phyloP scores from a whole-genome alignment of 2,113 vertebrate species.

The Turnix velox region DNA sequence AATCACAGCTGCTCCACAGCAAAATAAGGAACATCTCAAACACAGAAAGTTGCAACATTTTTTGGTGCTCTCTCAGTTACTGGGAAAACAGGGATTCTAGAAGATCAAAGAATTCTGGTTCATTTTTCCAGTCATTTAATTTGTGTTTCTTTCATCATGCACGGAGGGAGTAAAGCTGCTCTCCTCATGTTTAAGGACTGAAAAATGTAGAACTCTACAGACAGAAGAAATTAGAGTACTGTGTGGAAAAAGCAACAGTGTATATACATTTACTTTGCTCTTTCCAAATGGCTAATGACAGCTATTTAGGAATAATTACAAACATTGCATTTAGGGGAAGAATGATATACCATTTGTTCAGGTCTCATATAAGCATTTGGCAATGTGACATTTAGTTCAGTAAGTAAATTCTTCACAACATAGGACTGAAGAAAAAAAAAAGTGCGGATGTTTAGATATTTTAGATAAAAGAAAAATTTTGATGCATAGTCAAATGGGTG shows the following conservation, averaged over 20 bases:
- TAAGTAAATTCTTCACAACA: not conserved
- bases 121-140: not conserved
- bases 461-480: not conserved
- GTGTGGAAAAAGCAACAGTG: not conserved
- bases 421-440: not conserved
- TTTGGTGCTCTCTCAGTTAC: not conserved
- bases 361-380: not conserved
- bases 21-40: not conserved
- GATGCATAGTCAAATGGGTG: not conserved
- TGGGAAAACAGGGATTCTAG: not conserved
- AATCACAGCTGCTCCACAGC: not conserved
- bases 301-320: not conserved
- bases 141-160: not conserved
- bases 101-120: not conserved
- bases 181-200: not conserved
- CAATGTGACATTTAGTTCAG: not conserved
- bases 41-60: not conserved
- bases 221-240: not conserved
- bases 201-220: not conserved
- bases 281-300: not conserved
- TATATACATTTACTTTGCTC: not conserved
- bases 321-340: not conserved
- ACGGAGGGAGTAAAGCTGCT: rapidly evolving
- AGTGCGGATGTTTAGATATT: not conserved
- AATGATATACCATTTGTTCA: not conserved